phyloP scores from a whole-genome alignment of 2,888 invertebrate genomes.

The Ischnus inquisitorius region DNA sequence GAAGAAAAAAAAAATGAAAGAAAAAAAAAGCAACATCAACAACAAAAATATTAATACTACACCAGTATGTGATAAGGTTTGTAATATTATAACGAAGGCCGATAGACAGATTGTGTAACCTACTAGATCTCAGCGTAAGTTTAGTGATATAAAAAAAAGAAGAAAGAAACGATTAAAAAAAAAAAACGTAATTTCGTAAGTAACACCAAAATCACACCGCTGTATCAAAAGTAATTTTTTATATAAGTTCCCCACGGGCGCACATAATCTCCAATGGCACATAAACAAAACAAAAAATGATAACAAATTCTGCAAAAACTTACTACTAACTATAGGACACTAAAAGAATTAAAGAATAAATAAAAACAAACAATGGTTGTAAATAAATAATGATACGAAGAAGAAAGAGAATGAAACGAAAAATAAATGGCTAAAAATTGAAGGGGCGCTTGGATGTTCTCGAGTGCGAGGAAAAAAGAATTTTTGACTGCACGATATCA shows the following conservation, averaged over 20 bases:
- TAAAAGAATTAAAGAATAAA: constrained; percentile 70
- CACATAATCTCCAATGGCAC: constrained; percentile 84
- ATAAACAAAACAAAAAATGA: constrained; percentile 67
- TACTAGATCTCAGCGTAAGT: constrained; percentile 84
- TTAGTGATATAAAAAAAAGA: constrained; percentile 74
- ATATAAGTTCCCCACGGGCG: constrained; percentile 83
- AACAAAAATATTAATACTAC: constrained; percentile 72
- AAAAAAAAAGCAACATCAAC: constrained; percentile 55
- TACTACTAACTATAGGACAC: constrained; percentile 76
- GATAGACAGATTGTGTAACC: constrained; percentile 82
- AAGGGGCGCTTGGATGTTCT: constrained; percentile 82
- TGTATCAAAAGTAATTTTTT: constrained; percentile 84
- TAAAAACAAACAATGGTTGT: constrained; percentile 79
- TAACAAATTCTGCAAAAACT: constrained; percentile 71
- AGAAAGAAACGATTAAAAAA: constrained; percentile 64
- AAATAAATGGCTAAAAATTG: constrained; percentile 81
- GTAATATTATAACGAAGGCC: constrained; percentile 80
- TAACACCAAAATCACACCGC: constrained; percentile 84
- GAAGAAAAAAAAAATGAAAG: constrained; percentile 63
- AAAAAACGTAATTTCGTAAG: constrained; percentile 77
- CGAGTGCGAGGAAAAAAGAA: constrained; percentile 78
- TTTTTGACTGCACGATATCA: constrained; percentile 74
- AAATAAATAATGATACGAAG: constrained; percentile 83
- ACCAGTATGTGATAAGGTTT: constrained; percentile 83
- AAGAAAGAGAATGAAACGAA: constrained; percentile 77